Percentiles rank a stretch among this genome's conserved stretches.
These are phyloP conservation scores for Heliconius sara DNA, from an alignment of 2,888 invertebrate species.

Conservation along the genomic window DNA sequence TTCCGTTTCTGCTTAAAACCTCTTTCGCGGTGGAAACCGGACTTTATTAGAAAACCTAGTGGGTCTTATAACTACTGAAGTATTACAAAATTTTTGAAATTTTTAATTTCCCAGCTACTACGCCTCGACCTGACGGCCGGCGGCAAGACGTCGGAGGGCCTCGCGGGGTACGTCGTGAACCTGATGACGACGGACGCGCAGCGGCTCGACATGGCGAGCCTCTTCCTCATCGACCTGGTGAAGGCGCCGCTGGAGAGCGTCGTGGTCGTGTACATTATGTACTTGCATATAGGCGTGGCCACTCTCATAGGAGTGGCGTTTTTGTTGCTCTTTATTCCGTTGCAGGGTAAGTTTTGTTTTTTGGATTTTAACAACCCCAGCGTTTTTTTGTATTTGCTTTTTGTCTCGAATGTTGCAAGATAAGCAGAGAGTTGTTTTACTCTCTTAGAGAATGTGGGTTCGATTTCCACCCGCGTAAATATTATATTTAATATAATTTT, in stretches of 20 bases:
- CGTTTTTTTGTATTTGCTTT: not conserved
- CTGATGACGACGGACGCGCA: slow-evolving; percentile 94
- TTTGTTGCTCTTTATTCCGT: slow-evolving; percentile 81
- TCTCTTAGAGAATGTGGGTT: too few species aligned
- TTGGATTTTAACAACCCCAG: not conserved
- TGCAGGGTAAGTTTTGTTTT: slow-evolving; percentile 43
- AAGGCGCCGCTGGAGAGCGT: slow-evolving; percentile 91
- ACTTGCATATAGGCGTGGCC: slow-evolving; percentile 83
- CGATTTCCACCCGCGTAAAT: too few species aligned
- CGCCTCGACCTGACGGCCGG: slow-evolving; percentile 87
- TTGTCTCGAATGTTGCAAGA: too few species aligned
- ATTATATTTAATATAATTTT: too few species aligned
- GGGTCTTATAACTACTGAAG: too few species aligned
- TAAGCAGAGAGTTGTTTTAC: too few species aligned
- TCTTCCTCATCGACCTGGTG: slow-evolving; percentile 93
- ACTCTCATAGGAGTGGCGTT: slow-evolving; percentile 85
- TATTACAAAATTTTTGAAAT: too few species aligned
- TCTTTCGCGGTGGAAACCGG: too few species aligned
- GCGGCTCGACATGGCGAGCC: slow-evolving; percentile 91
- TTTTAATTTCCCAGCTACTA: slow-evolving; percentile 83
- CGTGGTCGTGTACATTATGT: slow-evolving; percentile 90
- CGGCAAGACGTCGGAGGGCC: slow-evolving; percentile 83
- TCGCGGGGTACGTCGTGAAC: slow-evolving; percentile 88
- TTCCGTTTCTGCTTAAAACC: too few species aligned
- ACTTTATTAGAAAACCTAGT: too few species aligned